Conservation (phyloP, 2,888 invertebrate species). For the Uloborus plumipes region DNA sequence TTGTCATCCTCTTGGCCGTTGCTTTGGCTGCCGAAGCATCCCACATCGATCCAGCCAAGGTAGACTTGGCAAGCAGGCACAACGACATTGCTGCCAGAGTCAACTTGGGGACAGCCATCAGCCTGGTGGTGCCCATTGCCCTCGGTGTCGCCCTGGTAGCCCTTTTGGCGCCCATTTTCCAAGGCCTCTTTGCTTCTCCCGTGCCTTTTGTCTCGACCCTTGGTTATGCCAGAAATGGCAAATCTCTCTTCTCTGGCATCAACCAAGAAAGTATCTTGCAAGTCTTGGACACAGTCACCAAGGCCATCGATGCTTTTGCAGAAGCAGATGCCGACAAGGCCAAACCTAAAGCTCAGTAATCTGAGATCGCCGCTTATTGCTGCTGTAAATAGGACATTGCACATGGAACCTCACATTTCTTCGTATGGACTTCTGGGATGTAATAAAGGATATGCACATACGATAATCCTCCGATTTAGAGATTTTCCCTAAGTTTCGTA, state of each 20-base stretch:
- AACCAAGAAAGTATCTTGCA: constrained; percentile 46
- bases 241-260: constrained; percentile 46
- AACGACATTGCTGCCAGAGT: constrained; percentile 41
- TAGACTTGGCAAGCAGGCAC: constrained; percentile 28
- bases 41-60: not conserved
- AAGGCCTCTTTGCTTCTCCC: constrained; percentile 53
- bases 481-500: no score
- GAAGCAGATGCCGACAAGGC: constrained; percentile 27
- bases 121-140: constrained; percentile 54
- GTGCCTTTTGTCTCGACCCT: constrained; percentile 37
- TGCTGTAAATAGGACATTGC: not conserved
- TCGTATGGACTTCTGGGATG: no score
- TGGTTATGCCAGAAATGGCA: constrained; percentile 46
- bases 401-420: no score
- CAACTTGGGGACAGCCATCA: constrained; percentile 51
- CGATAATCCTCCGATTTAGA: no score
- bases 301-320: constrained; percentile 53
- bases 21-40: constrained; percentile 3
- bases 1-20: constrained; percentile 15
- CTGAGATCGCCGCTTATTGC: not conserved
- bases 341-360: constrained; percentile 21
- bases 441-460: no score
- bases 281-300: constrained; percentile 43
- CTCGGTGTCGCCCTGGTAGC: constrained; percentile 52
- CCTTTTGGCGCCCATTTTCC: constrained; percentile 46